Percentiles rank a stretch among this genome's conserved stretches.
These are phyloP conservation scores for Nephrotoma flavescens DNA, from an alignment of 2,888 invertebrate species.

Conservation along the genomic window DNA sequence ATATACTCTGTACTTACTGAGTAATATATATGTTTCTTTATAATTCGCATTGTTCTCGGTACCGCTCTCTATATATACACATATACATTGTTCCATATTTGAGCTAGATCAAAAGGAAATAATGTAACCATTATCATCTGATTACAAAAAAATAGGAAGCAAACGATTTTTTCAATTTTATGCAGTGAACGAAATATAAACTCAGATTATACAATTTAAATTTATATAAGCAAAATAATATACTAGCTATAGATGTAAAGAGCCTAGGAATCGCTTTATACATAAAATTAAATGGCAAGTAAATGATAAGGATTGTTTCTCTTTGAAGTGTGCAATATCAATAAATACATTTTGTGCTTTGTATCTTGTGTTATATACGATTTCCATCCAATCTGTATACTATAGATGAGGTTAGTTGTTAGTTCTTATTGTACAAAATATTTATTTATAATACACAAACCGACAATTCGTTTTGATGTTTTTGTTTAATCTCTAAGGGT, in stretches of 20 bases:
- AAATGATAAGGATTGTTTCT: neutral
- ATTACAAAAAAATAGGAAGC: neutral
- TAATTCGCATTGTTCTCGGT: neutral
- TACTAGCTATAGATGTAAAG: neutral
- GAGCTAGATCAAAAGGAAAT: neutral
- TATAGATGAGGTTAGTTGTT: neutral
- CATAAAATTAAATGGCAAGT: neutral
- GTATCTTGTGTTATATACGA: neutral
- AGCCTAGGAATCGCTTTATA: neutral
- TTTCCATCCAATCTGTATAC: neutral
- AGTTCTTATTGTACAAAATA: neutral
- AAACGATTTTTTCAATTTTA: neutral
- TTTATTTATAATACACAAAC: neutral
- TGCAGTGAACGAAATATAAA: neutral
- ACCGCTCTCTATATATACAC: neutral
- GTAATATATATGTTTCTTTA: neutral
- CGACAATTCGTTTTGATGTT: neutral
- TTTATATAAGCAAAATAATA: neutral
- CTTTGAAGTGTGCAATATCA: neutral
- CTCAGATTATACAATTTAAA: neutral
- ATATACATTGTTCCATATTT: neutral
- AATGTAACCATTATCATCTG: neutral
- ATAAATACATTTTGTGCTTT: neutral
- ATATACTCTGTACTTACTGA: neutral
- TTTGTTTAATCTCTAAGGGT: neutral